Percentiles rank a stretch among this genome's conserved stretches.
Conservation (phyloP, 2,888 invertebrate species). For the Drosophila tanythrix region DNA sequence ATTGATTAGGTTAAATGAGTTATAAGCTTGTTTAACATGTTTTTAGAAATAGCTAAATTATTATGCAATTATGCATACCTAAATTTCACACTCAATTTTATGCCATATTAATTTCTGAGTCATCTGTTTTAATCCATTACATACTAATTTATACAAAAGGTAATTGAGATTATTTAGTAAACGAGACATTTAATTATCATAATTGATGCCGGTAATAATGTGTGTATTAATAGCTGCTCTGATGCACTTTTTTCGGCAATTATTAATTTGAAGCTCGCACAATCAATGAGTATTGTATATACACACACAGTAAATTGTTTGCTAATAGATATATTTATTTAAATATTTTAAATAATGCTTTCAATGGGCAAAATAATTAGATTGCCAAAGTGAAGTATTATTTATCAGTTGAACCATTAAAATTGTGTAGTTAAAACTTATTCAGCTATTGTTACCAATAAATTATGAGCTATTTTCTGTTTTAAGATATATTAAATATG, state of each 20-base stretch:
- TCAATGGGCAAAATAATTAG: neutral
- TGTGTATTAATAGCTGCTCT: constrained; percentile 15
- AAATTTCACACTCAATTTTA: constrained; percentile 43
- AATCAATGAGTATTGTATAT: constrained; percentile 32
- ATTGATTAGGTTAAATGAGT: neutral
- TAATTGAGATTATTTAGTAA: constrained; percentile 11
- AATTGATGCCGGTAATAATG: constrained; percentile 40
- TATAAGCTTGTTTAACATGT: neutral
- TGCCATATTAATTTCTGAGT: constrained; percentile 58
- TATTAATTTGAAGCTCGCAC: constrained; percentile 4
- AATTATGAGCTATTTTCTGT: constrained; percentile 10
- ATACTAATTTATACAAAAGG: constrained; percentile 29
- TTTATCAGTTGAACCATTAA: neutral
- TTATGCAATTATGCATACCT: constrained; percentile 3
- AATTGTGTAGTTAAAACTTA: neutral
- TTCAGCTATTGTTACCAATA: neutral
- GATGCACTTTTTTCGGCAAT: constrained; percentile 2
- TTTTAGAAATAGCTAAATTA: constrained; percentile 1
- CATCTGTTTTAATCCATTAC: constrained; percentile 54
- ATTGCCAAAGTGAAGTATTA: neutral
- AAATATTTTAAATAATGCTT: neutral
- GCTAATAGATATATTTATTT: neutral
- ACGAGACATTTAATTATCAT: constrained; percentile 38
- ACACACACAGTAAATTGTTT: constrained; percentile 23
- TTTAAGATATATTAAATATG: neutral